Evolutionary conservation across 2,888 invertebrate genomes (phyloP).

Genomic region (Pseudoips prasinana): DNA sequence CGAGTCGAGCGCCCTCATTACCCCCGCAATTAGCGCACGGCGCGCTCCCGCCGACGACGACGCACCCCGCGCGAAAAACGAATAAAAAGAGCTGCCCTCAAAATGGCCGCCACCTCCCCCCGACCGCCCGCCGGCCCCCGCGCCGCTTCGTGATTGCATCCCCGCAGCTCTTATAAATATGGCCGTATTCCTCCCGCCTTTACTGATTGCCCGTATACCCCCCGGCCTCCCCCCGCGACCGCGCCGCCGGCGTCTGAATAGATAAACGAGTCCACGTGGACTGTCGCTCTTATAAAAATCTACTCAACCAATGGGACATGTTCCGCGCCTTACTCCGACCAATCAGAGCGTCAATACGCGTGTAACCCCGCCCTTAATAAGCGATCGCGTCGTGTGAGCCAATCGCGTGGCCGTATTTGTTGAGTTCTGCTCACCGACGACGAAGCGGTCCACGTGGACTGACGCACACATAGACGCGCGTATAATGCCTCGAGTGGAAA

Average conservation of each 20-base stretch:
- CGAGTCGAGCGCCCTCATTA: conserved; percentile 80
- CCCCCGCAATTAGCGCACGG: conserved; percentile 82
- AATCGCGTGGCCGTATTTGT: conserved; percentile 51
- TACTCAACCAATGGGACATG: conserved; percentile 60
- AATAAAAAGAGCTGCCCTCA: conserved; percentile 87
- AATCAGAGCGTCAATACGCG: conserved; percentile 55
- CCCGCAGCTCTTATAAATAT: conserved; percentile 83
- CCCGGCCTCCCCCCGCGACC: conserved; percentile 79
- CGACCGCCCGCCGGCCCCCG: conserved; percentile 70
- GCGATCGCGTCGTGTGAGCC: conserved; percentile 66
- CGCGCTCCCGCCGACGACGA: conserved; percentile 75
- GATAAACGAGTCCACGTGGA: conserved; percentile 83
- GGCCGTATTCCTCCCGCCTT: conserved; percentile 83
- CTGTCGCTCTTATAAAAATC: conserved; percentile 80
- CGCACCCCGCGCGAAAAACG: conserved; percentile 82
- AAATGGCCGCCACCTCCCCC: conserved; percentile 86
- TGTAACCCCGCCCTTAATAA: conserved; percentile 83
- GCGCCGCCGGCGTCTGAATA: conserved; percentile 83
- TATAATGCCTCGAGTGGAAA: conserved; percentile 82
- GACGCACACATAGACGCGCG: conserved; percentile 69
- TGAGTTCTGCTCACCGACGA: conserved; percentile 70
- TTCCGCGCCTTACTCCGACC: conserved; percentile 46
- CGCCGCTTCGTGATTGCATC: conserved; percentile 83
- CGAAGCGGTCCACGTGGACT: conserved; percentile 78
- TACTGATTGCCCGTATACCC: conserved; percentile 84